These are phyloP conservation scores for Megaptera novaeangliae DNA, from an alignment of 2,113 vertebrate genomes.

Conservation along the genomic window DNA sequence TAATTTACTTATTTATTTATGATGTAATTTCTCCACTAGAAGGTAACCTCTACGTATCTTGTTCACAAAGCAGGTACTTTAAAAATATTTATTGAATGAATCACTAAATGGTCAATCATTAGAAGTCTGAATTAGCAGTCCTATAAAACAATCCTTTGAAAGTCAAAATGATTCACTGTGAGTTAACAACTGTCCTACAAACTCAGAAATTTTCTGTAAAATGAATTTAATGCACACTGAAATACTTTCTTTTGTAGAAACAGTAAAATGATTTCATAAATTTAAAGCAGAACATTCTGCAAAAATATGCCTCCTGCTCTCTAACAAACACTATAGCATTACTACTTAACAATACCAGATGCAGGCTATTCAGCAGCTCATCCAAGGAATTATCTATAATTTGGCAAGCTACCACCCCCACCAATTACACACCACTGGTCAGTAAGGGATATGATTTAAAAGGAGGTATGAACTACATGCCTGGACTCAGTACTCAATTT, in stretches of 20 bases:
- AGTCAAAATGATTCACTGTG: background rate
- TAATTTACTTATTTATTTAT: background rate
- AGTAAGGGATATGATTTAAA: background rate
- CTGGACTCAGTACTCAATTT: background rate
- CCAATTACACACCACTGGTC: background rate
- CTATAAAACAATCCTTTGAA: background rate
- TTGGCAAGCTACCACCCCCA: background rate
- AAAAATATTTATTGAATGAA: conserved; percentile 22
- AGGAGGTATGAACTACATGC: background rate
- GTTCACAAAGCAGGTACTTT: background rate
- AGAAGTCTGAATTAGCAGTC: background rate
- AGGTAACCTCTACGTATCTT: background rate
- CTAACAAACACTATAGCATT: background rate
- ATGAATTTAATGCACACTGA: background rate
- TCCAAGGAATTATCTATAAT: background rate
- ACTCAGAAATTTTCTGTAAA: background rate
- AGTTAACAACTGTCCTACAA: background rate
- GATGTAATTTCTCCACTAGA: background rate
- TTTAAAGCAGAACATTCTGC: background rate
- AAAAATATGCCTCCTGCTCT: background rate
- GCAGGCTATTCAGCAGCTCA: background rate
- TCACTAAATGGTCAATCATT: background rate
- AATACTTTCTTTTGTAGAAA: conserved; percentile 1
- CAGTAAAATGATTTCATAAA: conserved; percentile 12
- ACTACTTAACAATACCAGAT: background rate